Percentiles rank a stretch among this genome's conserved stretches.
Conservation (phyloP, 2,888 invertebrate species). For the Lordiphosa fenestrarum region DNA sequence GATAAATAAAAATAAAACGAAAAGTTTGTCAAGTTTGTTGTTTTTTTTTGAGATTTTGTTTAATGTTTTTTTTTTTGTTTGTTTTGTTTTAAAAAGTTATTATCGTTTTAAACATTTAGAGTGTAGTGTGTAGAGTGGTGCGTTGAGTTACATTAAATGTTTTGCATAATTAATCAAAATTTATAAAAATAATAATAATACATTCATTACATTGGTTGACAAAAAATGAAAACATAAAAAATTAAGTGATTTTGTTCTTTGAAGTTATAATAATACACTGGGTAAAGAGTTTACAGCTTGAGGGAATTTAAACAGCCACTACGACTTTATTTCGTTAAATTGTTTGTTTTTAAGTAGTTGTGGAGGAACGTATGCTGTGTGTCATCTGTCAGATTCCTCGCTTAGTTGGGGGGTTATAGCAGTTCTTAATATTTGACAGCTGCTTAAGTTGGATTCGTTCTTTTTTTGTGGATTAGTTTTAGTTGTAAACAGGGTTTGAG, state of each 20-base stretch:
- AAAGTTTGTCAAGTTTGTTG: constrained; percentile 17
- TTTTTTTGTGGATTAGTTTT: constrained; percentile 48
- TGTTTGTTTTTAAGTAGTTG: constrained; percentile 35
- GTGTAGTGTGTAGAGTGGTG: constrained; percentile 35
- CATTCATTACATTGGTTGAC: constrained; percentile 11
- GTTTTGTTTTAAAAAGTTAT: constrained; percentile 51
- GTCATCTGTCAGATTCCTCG: too few relatives aligned
- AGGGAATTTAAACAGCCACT: too few relatives aligned
- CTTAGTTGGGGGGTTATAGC: constrained; percentile 5
- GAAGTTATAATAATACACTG: constrained; percentile 50
- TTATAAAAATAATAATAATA: constrained; percentile 28
- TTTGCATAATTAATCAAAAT: constrained; percentile 54
- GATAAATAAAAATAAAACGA: constrained; percentile 14
- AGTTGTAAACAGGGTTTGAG: constrained; percentile 30
- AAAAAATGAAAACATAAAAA: constrained; percentile 6
- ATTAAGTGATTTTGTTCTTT: constrained; percentile 7
- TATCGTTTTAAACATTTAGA: constrained; percentile 69
- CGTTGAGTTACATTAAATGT: constrained; percentile 65
- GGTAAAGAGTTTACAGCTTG: constrained; percentile 21
- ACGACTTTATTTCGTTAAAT: constrained; percentile 1
- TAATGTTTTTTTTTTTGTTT: constrained; percentile 42
- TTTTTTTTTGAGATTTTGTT: constrained; percentile 54
- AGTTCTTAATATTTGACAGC: constrained; percentile 19
- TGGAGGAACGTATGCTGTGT: constrained; percentile 52
- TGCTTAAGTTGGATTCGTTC: constrained; percentile 13